phyloP scores from a whole-genome alignment of 2,888 invertebrate genomes.

The Fabriciana adippe region DNA sequence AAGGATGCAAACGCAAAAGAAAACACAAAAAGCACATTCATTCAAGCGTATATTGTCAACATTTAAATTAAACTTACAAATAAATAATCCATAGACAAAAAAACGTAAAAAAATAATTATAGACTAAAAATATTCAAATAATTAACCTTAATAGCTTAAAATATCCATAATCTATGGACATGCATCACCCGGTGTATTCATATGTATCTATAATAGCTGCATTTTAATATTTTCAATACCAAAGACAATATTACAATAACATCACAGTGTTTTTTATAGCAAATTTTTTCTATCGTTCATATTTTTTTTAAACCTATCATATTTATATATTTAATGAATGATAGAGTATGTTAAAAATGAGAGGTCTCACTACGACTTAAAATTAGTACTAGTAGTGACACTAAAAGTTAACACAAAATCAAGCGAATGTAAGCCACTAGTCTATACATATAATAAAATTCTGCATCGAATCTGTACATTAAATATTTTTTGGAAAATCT shows the following conservation, averaged over 20 bases:
- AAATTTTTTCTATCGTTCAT: no score
- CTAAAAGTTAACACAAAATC: no score
- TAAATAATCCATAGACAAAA: slow-evolving; percentile 60
- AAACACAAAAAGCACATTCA: slow-evolving; percentile 65
- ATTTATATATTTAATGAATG: no score
- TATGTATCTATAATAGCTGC: slow-evolving; percentile 19
- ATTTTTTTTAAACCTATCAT: no score
- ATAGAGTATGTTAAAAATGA: no score
- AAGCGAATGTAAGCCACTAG: no score
- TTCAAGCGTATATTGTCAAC: slow-evolving; percentile 78
- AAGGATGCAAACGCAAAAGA: slow-evolving; percentile 47
- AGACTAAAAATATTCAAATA: slow-evolving; percentile 24
- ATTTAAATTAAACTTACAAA: slow-evolving; percentile 66
- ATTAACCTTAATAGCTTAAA: slow-evolving; percentile 24
- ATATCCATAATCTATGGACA: slow-evolving; percentile 27
- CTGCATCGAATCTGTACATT: no score
- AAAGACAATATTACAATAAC: slow-evolving; percentile 1
- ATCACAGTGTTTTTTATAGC: neutral
- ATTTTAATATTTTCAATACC: slow-evolving; percentile 1
- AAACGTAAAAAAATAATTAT: slow-evolving; percentile 41
- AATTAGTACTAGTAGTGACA: no score
- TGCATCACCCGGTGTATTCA: slow-evolving; percentile 14
- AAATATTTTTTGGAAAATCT: no score
- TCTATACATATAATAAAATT: no score
- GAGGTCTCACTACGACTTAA: no score